Evolutionary conservation across 2,113 vertebrate species (phyloP).

Genomic region (Callocephalon fimbriatum): DNA sequence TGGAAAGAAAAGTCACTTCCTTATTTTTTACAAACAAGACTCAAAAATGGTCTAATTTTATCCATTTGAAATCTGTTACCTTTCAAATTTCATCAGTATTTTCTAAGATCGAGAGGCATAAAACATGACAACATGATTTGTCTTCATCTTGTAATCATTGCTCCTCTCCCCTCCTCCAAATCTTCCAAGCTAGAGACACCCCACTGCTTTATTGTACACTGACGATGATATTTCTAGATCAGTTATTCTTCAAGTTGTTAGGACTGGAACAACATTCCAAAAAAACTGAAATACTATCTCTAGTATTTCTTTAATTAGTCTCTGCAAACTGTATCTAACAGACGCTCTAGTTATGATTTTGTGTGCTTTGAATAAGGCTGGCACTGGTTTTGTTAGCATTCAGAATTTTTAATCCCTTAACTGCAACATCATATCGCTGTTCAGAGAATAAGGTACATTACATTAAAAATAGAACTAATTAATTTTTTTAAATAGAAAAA

Average conservation of each 20-base stretch:
- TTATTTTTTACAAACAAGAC: neutral
- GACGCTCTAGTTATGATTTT: neutral
- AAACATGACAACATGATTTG: accelerated
- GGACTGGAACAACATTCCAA: neutral
- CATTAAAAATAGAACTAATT: constrained; percentile 71
- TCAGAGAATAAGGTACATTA: constrained; percentile 66
- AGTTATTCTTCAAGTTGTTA: neutral
- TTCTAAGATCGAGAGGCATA: neutral
- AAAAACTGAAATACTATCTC: neutral
- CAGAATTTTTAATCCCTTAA: neutral
- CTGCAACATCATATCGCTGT: neutral
- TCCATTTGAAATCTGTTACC: neutral
- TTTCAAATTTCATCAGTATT: neutral
- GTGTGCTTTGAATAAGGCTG: neutral
- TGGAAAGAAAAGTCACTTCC: no score
- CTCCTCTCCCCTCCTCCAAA: neutral
- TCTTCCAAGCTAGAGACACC: neutral
- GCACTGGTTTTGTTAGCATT: neutral
- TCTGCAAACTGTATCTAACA: neutral
- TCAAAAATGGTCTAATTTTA: neutral
- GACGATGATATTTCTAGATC: neutral
- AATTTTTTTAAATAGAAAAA: constrained; percentile 76
- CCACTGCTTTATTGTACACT: neutral
- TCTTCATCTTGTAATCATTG: neutral
- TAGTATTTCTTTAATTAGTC: neutral